A percentile compares a stretch with the other conserved stretches of the same genome.
phyloP scores from a whole-genome alignment of 1,140 invertebrate genomes.

The Steinernema feltiae region DNA sequence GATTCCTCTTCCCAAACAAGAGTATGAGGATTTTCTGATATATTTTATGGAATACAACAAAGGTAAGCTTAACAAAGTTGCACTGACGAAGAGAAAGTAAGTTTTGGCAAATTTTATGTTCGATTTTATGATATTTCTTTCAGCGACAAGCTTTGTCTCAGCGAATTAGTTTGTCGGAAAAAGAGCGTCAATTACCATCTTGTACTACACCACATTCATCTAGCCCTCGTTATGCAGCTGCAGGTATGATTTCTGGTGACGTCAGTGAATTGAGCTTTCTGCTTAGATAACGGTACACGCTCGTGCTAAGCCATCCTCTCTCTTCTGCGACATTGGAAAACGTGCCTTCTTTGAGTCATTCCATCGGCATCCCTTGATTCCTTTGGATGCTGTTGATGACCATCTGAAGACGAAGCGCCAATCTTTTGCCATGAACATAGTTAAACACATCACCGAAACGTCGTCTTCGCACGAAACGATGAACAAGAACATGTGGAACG shows the following conservation, averaged over 20 bases:
- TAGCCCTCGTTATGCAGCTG: background rate
- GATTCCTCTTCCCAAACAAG: background rate
- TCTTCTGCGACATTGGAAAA: background rate
- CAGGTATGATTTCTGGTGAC: background rate
- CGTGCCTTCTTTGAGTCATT: background rate
- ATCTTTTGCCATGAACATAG: background rate
- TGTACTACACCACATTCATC: background rate
- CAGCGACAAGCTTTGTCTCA: background rate
- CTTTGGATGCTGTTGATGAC: background rate
- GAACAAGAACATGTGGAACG: background rate
- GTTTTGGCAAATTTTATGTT: too few species aligned
- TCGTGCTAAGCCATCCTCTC: background rate
- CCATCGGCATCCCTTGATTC: background rate
- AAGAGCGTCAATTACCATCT: constrained; percentile 9
- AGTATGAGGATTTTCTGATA: background rate
- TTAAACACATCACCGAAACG: background rate
- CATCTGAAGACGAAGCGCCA: background rate
- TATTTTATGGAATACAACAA: background rate
- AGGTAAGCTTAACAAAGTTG: background rate
- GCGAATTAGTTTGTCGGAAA: background rate
- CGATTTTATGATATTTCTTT: background rate
- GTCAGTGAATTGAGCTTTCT: background rate
- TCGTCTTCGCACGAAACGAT: background rate
- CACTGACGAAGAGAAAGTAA: too few species aligned
- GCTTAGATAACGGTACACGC: background rate